phyloP scores from a whole-genome alignment of 2,113 vertebrate genomes.

The Bos javanicus region DNA sequence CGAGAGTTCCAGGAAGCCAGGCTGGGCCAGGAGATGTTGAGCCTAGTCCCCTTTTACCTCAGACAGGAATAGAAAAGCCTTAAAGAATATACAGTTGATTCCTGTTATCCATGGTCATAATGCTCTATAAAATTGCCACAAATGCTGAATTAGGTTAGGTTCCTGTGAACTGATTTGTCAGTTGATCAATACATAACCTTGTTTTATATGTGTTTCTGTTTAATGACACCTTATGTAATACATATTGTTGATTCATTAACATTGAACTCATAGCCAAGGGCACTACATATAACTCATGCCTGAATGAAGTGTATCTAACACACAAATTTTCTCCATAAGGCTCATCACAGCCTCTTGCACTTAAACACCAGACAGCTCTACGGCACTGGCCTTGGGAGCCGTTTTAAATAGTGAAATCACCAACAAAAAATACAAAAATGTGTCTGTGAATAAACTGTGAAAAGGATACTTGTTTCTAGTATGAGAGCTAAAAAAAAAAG shows the following conservation, averaged over 20 bases:
- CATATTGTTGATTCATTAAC: slow-evolving; percentile 9
- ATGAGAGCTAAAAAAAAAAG: neutral
- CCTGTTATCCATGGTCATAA: neutral
- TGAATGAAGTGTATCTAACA: neutral
- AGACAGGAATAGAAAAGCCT: neutral
- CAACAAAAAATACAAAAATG: neutral
- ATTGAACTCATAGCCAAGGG: neutral
- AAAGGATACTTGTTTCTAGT: neutral
- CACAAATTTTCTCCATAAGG: neutral
- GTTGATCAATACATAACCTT: neutral
- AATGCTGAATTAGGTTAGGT: neutral
- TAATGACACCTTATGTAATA: neutral
- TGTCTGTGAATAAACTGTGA: neutral
- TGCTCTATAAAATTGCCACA: neutral
- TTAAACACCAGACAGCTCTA: neutral
- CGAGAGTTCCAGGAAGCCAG: neutral
- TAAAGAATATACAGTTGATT: neutral
- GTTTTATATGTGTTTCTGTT: neutral
- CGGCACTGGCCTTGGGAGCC: neutral
- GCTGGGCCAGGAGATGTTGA: neutral
- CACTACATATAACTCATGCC: neutral
- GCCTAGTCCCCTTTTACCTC: neutral
- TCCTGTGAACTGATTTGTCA: neutral
- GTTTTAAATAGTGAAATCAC: neutral
- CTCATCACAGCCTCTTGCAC: neutral